These are phyloP conservation scores for Semaprochilodus insignis DNA, from an alignment of 2,797 vertebrate genomes.

Conservation along the genomic window DNA sequence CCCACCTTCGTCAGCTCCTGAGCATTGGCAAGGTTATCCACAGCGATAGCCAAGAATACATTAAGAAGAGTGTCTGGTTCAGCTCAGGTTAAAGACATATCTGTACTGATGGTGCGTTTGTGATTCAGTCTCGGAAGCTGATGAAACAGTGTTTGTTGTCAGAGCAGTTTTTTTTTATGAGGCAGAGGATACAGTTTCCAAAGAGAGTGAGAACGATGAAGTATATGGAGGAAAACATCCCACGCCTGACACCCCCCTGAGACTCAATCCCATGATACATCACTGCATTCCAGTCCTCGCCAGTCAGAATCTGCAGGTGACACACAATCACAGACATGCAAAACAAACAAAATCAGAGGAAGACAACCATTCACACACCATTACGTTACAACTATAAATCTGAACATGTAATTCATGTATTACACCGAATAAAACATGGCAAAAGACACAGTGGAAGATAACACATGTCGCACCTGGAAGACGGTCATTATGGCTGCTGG, in stretches of 20 bases:
- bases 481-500: slow-evolving; percentile 97
- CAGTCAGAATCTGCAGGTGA: slow-evolving; percentile 88
- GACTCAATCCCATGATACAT: slow-evolving; percentile 98
- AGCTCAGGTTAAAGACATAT: slow-evolving; percentile 77
- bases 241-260: slow-evolving; percentile 89
- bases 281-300: slow-evolving; percentile 97
- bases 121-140: slow-evolving; percentile 5
- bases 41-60: slow-evolving; percentile 97
- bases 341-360: slow-evolving; percentile 30
- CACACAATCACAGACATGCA: slow-evolving; percentile 18
- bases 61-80: slow-evolving; percentile 93
- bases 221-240: slow-evolving; percentile 96
- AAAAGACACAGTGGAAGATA: slow-evolving; percentile 39
- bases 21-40: slow-evolving; percentile 97
- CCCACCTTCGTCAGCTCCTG: slow-evolving; percentile 97
- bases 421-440: not conserved
- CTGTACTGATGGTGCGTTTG: not conserved
- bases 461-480: slow-evolving; percentile 86
- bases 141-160: not conserved
- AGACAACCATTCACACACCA: slow-evolving; percentile 53
- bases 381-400: not conserved
- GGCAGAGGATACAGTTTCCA: slow-evolving; percentile 96
- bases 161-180: not conserved
- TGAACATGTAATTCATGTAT: slow-evolving; percentile 4
- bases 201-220: slow-evolving; percentile 97